These are phyloP conservation scores for Stomatorhinus walkeri DNA, from an alignment of 2,797 vertebrate species.

Conservation along the genomic window DNA sequence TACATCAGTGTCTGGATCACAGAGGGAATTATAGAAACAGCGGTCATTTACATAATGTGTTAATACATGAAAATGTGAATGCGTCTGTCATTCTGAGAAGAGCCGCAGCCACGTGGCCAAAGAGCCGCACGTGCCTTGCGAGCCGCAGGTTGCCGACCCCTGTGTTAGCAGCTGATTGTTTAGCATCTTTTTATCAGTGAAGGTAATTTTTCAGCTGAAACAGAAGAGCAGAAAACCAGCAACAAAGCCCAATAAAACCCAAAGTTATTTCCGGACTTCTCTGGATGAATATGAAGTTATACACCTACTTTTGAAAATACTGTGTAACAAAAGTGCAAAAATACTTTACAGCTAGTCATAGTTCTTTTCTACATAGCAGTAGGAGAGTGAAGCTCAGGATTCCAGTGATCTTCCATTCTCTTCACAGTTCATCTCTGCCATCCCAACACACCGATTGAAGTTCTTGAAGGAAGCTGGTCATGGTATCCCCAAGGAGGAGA, in stretches of 20 bases:
- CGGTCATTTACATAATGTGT: no score
- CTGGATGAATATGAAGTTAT: neutral
- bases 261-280: neutral
- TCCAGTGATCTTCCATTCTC: neutral
- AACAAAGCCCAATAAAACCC: neutral
- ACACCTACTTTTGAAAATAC: neutral
- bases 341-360: neutral
- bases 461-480: constrained; percentile 96
- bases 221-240: neutral
- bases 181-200: neutral
- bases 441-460: constrained; percentile 85
- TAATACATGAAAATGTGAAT: no score
- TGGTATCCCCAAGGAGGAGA: constrained; percentile 81
- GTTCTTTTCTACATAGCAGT: neutral
- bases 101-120: no score
- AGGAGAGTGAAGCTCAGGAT: neutral
- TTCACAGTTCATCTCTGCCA: constrained; percentile 73
- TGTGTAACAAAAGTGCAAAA: neutral
- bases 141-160: no score
- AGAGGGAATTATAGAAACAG: no score
- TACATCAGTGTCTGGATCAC: no score
- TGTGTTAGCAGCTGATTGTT: neutral
- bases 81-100: no score
- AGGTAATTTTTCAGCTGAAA: neutral
- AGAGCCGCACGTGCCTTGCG: no score